These are phyloP conservation scores for Aleiodes sp. DNA, from an alignment of 1,140 invertebrate genomes.

Conservation along the genomic window DNA sequence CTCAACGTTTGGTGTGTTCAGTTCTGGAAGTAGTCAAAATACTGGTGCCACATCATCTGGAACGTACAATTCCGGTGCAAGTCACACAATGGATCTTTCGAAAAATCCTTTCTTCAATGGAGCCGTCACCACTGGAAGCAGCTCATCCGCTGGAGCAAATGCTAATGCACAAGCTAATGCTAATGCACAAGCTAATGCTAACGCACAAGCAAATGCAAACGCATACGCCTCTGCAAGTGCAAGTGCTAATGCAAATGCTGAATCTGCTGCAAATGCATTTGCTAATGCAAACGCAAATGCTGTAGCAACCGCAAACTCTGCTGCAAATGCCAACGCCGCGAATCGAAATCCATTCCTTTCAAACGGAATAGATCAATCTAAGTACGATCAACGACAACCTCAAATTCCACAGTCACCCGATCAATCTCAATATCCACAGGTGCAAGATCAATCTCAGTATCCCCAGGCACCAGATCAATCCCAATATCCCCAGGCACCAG, in stretches of 20 bases:
- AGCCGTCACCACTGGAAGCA: not conserved
- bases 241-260: constrained; percentile 3
- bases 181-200: not conserved
- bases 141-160: not conserved
- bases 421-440: too few relatives aligned
- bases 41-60: constrained; percentile 14
- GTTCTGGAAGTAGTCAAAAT: not conserved
- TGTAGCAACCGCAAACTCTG: not conserved
- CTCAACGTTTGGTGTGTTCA: too few relatives aligned
- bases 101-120: constrained; percentile 35
- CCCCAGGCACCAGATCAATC: too few relatives aligned
- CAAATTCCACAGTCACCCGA: too few relatives aligned
- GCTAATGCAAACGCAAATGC: constrained; percentile 13
- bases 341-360: constrained; percentile 19
- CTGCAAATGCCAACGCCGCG: not conserved
- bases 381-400: too few relatives aligned
- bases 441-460: too few relatives aligned
- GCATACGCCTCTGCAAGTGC: not conserved
- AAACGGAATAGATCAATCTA: too few relatives aligned
- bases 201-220: not conserved
- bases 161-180: not conserved
- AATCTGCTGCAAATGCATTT: too few relatives aligned
- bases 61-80: not conserved
- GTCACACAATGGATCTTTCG: constrained; percentile 8
- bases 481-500: too few relatives aligned